Base-by-base conservation (phyloP, 2,888 invertebrate genomes). In the Zeuzera pyrina region DNA sequence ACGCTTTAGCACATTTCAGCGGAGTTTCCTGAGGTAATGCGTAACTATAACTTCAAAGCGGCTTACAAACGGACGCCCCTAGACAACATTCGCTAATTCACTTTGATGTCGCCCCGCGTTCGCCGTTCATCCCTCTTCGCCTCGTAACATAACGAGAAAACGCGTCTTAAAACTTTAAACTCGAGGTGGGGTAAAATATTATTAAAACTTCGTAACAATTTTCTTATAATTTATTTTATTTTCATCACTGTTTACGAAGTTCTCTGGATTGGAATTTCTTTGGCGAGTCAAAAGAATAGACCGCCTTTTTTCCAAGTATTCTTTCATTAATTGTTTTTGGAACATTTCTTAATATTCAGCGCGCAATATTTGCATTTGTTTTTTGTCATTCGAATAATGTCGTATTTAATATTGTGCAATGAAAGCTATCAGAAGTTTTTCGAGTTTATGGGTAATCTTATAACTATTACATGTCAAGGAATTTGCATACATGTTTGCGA, bases 21-120 rank as follows among this genome's bases (percentile, higher is more conserved):
- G 52, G 51, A 59, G 58, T 59, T 49, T 64, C 57, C 71, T 60
- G 65, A 70, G 77, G 72, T 73, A 66, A 63, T 64, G 13, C 24
- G 12, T 8, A 12, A 15, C 55, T 52, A n/a, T n/a, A 63, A 76
- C 74, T 72, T 79, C 79, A 83, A 81, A 83, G 78, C 71, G 60
- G 72, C 71, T 74, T 68, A 78, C 74, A 73, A 73, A 64, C 74
- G 74, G 76, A 77, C 77, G 72, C 81, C 78, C 78, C 71, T 67
- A 78, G 77, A 79, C 78, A 81, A 79, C 79, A 77, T 74, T 78
- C 73, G 74, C 70, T 83, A 81, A 83, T 81, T 83, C 78, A 69
- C 81, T 83, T 83, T 83, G 79, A 83, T 79, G 76, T 79, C 61
- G 53, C 63, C 69, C 71, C 64, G 57, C 57, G n/a, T 15, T 15